Evolutionary conservation across 2,888 invertebrate genomes (phyloP).

Genomic region (Apotomis betuletana): DNA sequence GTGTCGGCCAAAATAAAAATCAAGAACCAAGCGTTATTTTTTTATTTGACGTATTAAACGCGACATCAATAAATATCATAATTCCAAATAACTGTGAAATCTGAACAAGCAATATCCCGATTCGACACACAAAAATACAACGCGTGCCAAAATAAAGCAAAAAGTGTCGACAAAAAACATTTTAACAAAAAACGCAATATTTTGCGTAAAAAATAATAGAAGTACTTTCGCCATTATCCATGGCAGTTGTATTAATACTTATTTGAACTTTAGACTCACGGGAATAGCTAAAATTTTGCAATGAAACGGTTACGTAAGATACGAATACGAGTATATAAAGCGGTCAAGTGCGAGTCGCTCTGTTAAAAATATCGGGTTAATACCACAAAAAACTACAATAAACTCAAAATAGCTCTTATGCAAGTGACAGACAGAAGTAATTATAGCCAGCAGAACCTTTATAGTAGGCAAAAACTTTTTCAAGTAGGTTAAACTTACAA

Average conservation of each 20-base stretch:
- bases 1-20: too few species aligned
- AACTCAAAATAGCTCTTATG: too few species aligned
- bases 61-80: not conserved
- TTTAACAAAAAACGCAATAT: not conserved
- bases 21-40: too few species aligned
- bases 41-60: not conserved
- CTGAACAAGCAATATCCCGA: not conserved
- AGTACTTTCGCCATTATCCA: not conserved
- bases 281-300: not conserved
- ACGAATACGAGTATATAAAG: too few species aligned
- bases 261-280: not conserved
- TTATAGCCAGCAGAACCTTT: too few species aligned
- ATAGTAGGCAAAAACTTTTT: too few species aligned
- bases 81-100: not conserved
- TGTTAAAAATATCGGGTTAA: too few species aligned
- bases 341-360: too few species aligned
- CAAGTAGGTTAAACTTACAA: too few species aligned
- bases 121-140: slow-evolving; percentile 14
- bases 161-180: slow-evolving; percentile 5
- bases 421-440: too few species aligned
- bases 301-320: not conserved
- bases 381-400: too few species aligned
- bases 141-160: slow-evolving; percentile 22
- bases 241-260: too few species aligned
- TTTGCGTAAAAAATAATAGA: not conserved